Percentiles rank a stretch among this genome's conserved stretches.
Conservation (phyloP, 2,113 vertebrate genomes). For the Brachionichthys hirsutus region DNA sequence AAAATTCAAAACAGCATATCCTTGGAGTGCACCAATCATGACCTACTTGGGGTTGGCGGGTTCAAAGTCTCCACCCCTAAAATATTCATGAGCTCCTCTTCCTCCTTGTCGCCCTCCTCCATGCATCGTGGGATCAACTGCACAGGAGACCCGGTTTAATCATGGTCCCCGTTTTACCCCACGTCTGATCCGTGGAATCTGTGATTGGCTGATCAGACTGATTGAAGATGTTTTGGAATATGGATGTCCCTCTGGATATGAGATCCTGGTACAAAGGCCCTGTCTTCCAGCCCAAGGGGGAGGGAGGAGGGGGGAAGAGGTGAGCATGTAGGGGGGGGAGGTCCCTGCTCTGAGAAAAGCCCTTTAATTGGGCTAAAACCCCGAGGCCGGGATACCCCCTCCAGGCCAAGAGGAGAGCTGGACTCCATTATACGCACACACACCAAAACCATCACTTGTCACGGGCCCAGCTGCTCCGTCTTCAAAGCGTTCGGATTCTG, state of each 20-base stretch:
- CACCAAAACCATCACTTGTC: constrained; percentile 68
- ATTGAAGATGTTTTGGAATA: constrained; percentile 71
- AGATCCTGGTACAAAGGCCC: constrained; percentile 47
- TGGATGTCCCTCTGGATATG: constrained; percentile 48
- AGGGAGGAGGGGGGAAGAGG: constrained; percentile 20
- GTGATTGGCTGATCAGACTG: constrained; percentile 56
- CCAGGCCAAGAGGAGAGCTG: constrained; percentile 46
- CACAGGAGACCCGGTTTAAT: constrained; percentile 44
- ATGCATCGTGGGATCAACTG: constrained; percentile 57
- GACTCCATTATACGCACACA: constrained; percentile 44
- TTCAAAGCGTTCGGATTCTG: constrained; percentile 68
- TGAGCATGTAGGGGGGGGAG: neutral
- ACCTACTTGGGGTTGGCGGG: constrained; percentile 68
- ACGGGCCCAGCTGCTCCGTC: constrained; percentile 67
- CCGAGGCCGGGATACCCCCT: constrained; percentile 39
- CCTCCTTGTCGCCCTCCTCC: constrained; percentile 39
- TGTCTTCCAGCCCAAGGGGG: constrained; percentile 29
- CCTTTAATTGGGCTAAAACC: constrained; percentile 61
- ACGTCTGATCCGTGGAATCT: constrained; percentile 39
- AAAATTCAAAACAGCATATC: constrained; percentile 60
- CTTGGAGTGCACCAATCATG: constrained; percentile 62
- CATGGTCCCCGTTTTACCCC: constrained; percentile 34
- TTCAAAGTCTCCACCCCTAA: constrained; percentile 71
- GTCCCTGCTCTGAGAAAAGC: constrained; percentile 29
- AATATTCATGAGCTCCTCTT: constrained; percentile 71